Base-by-base conservation (phyloP, 2,113 vertebrate species). In the Coryphaenoides rupestris region DNA sequence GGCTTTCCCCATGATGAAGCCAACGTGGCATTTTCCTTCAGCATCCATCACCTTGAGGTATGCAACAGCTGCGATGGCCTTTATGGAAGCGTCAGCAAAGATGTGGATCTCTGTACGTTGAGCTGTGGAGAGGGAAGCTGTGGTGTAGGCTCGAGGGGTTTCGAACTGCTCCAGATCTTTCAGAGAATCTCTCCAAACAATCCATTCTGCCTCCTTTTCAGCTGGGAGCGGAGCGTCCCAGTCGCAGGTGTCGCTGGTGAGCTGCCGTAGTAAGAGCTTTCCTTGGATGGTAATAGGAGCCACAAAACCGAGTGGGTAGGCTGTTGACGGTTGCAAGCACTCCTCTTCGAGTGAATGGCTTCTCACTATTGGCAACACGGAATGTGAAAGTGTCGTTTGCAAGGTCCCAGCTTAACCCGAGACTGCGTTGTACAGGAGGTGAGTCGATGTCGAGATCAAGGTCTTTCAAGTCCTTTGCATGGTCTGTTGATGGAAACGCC, bases 1-100 rank as follows among this genome's bases (percentile, higher is more conserved):
- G 4, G 21, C 58, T 24, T 60, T 68, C 9, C 47, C 65, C n/a
- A 60, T 28, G 19, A 54, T 10, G 10, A 68, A 68, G 3, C 60
- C 60, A 16, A 49, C 19, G 21, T 63, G 40, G 53, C 40, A 46
- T 21, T 5, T 23, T 23, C 52, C 21, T n/a, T 63, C 14, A 3
- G 3, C 6, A 62, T 60, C 15, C 1, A 47, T 46, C 21, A 55
- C 40, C 17, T 49, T 47, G 4, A 69, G 50, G 28, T 68, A 68
- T 15, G 58, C 52, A 1, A 68, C 66, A 33, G 66, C 58, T 19
- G 49, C 23, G 26, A 16, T 58, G 56, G 4, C 21, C 26, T 28
- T 16, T 3, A 33, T 33, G 28, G 58, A 59, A 4, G 33, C 33
- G 10, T 59, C 33, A 9, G 5, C 40, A 59, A 59, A 68, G 19